phyloP scores from a whole-genome alignment of 2,888 invertebrate genomes.

The Hydraecia micacea region DNA sequence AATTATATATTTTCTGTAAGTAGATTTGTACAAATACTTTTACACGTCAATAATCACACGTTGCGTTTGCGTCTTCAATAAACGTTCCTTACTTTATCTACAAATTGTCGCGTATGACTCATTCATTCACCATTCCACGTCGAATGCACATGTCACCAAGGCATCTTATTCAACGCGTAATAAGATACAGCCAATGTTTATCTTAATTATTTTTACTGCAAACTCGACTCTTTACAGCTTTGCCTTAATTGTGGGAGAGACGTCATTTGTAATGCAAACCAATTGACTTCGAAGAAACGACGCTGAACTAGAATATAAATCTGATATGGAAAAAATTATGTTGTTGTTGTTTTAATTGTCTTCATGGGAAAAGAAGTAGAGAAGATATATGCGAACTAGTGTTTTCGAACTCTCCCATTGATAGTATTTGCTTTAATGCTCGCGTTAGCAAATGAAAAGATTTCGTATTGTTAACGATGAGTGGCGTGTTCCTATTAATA shows the following conservation, averaged over 20 bases:
- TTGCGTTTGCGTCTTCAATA: slow-evolving; percentile 35
- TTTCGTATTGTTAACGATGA: slow-evolving; percentile 23
- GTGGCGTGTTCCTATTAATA: slow-evolving; percentile 41
- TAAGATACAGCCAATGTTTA: slow-evolving; percentile 66
- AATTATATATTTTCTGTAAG: too few species aligned
- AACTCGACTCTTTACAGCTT: slow-evolving; percentile 64
- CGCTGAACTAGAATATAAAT: slow-evolving; percentile 51
- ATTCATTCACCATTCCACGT: slow-evolving; percentile 60
- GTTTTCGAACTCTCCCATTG: slow-evolving; percentile 31
- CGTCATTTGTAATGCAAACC: slow-evolving; percentile 56
- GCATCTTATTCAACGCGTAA: slow-evolving; percentile 66
- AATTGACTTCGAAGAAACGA: slow-evolving; percentile 62
- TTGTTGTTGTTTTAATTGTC: slow-evolving; percentile 40
- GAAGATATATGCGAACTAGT: slow-evolving; percentile 26
- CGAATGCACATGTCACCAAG: slow-evolving; percentile 56
- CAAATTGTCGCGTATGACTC: slow-evolving; percentile 50
- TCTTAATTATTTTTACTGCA: slow-evolving; percentile 67
- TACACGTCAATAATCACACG: too few species aligned
- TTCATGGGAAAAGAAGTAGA: slow-evolving; percentile 50
- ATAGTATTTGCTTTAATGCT: not conserved
- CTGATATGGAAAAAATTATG: slow-evolving; percentile 53
- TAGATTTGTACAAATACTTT: too few species aligned
- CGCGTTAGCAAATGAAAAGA: slow-evolving; percentile 7
- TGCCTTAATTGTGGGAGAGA: slow-evolving; percentile 60
- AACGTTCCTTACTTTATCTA: slow-evolving; percentile 51